These are phyloP conservation scores for Ellobium chinense DNA, from an alignment of 2,888 invertebrate genomes.

Conservation along the genomic window DNA sequence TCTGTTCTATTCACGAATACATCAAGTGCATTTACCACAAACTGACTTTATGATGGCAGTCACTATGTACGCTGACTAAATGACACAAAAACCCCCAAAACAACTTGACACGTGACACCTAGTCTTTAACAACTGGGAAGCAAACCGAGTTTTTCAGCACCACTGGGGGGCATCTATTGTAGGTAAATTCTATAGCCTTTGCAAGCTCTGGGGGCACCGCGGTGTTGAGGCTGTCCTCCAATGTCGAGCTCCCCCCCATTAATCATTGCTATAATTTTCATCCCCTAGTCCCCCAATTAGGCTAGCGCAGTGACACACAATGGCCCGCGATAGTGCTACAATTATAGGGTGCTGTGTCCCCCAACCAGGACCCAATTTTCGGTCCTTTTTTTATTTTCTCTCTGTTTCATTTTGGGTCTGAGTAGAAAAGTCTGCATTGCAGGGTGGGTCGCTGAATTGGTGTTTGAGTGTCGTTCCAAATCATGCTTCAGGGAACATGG, in stretches of 20 bases:
- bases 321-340: not conserved
- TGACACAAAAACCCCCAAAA: too few species aligned
- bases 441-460: not conserved
- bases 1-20: too few species aligned
- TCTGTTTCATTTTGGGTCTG: not conserved
- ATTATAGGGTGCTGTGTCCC: not conserved
- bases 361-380: not conserved
- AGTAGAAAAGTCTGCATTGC: too few species aligned
- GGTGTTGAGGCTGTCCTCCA: too few species aligned
- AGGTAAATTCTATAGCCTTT: not conserved
- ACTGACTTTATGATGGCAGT: too few species aligned
- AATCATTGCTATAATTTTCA: constrained; percentile 23
- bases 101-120: not conserved
- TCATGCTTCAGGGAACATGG: too few species aligned
- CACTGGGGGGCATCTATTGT: not conserved
- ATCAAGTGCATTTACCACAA: too few species aligned
- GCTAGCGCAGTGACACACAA: not conserved
- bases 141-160: not conserved
- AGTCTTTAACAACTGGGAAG: too few species aligned
- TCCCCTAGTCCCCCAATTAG: not conserved
- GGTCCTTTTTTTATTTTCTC: not conserved
- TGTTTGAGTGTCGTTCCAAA: not conserved
- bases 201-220: not conserved
- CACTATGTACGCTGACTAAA: too few species aligned
- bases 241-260: not conserved